These are phyloP conservation scores for Columba livia DNA, from an alignment of 2,113 vertebrate species.

Conservation along the genomic window DNA sequence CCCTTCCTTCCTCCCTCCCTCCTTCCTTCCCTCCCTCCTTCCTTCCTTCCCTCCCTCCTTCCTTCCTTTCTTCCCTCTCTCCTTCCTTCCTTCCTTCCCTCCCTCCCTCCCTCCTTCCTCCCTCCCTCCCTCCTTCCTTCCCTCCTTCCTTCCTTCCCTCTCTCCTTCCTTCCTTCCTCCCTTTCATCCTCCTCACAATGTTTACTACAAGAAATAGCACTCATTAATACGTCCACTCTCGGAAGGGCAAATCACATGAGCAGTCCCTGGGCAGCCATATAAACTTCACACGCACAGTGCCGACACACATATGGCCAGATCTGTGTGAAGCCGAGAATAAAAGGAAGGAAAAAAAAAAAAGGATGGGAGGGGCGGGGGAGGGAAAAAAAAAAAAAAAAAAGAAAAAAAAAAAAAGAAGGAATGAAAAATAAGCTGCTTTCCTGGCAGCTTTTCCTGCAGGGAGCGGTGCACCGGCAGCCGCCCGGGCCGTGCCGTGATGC, in stretches of 20 bases:
- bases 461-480: too few species aligned
- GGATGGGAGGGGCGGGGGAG: background rate
- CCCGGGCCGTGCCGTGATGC: background rate
- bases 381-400: too few species aligned
- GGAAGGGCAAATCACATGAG: background rate
- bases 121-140: background rate
- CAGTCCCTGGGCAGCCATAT: too few species aligned
- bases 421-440: background rate
- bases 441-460: background rate
- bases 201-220: background rate
- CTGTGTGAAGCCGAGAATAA: background rate
- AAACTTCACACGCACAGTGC: background rate
- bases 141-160: rapidly evolving
- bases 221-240: background rate
- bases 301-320: background rate
- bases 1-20: background rate
- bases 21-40: too few species aligned
- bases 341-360: too few species aligned
- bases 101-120: too few species aligned
- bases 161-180: background rate
- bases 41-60: too few species aligned
- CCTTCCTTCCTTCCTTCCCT: too few species aligned
- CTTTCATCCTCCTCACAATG: background rate
- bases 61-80: background rate
- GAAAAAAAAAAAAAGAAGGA: too few species aligned